Base-by-base conservation (phyloP, 37 sponge, comb jelly and placozoan genomes). In the Agelas oroides region DNA sequence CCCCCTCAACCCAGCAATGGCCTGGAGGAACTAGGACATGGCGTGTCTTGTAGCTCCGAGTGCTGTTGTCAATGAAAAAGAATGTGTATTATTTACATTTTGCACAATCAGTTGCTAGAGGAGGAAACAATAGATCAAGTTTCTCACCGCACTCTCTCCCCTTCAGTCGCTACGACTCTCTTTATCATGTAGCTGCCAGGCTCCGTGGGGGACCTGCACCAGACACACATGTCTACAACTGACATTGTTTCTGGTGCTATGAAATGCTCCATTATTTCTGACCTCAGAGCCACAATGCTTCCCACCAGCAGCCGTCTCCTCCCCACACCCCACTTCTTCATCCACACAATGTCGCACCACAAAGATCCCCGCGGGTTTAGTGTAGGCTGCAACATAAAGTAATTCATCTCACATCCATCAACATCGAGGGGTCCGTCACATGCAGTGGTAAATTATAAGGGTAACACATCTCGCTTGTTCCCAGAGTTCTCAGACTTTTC, bases 1-100 rank as follows among this genome's bases (percentile, higher is more conserved):
- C 97, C 66, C 97, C 97, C 76, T 97, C 97, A 24, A 97, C 90
- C 97, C 97, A 97, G 64, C 65, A 63, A 55, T 97, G 95, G 23
- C 91, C 88, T 37, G 59, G 35, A 38, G 97, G 95, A 1, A 97
- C 57, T 20, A 15, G 35, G 23, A 96, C 82, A 33, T 41, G 33
- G 2, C 65, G 25, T 19, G 18, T 54, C 54, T 71, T 46, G 75
- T 84, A 85, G 41, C 40, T 60, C 15, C 38, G 65, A 12, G 67
- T 77, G 1, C 83, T 88, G 71, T 46, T 36, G 18, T 18, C 41
- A 1, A 61, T 5, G 16, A 24, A 64, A 8, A 59, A 27, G 11
- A 18, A 8, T 20, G 56, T 18, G 14, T 6, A n/a, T 27, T 28
- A 3, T 82, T 6, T 13, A 58, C 8, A 2, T 2, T 68, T 27